Percentiles rank a stretch among this genome's conserved stretches.
Conservation (phyloP, 1,140 invertebrate genomes). For the Drosophila sp. region DNA sequence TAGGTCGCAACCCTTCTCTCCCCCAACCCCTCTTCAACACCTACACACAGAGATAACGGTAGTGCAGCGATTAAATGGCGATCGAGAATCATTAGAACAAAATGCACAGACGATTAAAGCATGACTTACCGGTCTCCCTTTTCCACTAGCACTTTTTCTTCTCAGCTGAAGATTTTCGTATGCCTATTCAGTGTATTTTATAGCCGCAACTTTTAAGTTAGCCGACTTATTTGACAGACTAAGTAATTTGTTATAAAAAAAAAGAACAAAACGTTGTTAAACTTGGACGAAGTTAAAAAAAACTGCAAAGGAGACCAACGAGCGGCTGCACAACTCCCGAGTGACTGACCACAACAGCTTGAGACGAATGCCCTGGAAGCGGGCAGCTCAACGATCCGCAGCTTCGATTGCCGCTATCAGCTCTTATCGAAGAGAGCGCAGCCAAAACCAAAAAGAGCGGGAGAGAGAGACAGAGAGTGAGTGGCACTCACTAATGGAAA, state of each 20-base stretch:
- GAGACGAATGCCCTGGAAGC: constrained; percentile 12
- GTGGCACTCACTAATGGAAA: not conserved
- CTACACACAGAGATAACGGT: constrained; percentile 68
- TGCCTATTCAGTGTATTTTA: not conserved
- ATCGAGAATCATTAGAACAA: constrained; percentile 37
- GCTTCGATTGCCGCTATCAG: constrained; percentile 37
- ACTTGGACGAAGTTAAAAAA: constrained; percentile 16
- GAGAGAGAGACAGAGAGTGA: not conserved
- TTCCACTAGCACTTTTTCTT: constrained; percentile 8
- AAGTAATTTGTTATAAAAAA: constrained; percentile 1
- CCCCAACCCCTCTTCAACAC: constrained; percentile 10
- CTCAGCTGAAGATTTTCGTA: not conserved
- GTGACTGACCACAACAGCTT: constrained; percentile 54
- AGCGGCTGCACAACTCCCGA: constrained; percentile 68
- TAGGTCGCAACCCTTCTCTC: not conserved
- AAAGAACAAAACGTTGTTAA: constrained; percentile 25
- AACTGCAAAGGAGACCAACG: constrained; percentile 25
- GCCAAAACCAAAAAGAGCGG: not conserved
- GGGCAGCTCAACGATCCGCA: constrained; percentile 28
- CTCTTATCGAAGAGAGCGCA: constrained; percentile 30
- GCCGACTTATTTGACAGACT: constrained; percentile 18
- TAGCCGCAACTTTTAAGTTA: constrained; percentile 28
- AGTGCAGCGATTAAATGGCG: constrained; percentile 67
- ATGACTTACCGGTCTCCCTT: constrained; percentile 69
- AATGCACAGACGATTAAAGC: constrained; percentile 49